Percentiles rank a stretch among this genome's conserved stretches.
These are phyloP conservation scores for Drosophila erecta DNA, from an alignment of 1,140 invertebrate genomes.

Conservation along the genomic window DNA sequence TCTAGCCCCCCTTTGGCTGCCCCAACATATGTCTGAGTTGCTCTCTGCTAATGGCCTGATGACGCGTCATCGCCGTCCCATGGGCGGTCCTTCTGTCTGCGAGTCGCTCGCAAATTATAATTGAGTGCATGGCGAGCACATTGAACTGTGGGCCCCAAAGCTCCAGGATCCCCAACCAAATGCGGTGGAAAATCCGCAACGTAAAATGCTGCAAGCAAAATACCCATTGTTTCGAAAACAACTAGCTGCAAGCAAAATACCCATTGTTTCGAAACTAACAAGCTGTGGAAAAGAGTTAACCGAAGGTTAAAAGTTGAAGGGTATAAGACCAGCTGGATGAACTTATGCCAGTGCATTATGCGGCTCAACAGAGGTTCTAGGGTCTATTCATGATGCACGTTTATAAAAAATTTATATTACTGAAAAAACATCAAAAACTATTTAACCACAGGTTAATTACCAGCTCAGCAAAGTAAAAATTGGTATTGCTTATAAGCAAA, in stretches of 20 bases:
- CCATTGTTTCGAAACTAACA: neutral
- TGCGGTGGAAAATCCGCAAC: neutral
- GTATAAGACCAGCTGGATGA: too few relatives aligned
- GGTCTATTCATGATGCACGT: neutral
- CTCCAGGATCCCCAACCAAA: conserved; percentile 1
- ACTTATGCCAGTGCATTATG: too few relatives aligned
- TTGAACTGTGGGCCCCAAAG: conserved; percentile 56
- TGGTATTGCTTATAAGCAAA: neutral
- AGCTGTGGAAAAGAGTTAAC: neutral
- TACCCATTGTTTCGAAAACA: neutral
- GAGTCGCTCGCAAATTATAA: conserved; percentile 68
- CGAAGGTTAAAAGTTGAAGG: neutral
- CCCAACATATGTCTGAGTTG: conserved; percentile 29
- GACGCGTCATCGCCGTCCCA: conserved; percentile 42
- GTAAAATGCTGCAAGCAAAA: neutral
- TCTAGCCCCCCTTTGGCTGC: neutral
- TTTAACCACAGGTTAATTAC: neutral
- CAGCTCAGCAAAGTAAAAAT: too few relatives aligned
- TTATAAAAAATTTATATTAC: neutral
- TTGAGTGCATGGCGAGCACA: conserved; percentile 75
- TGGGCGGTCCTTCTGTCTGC: conserved; percentile 50
- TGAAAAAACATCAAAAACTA: neutral
- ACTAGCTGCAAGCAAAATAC: too few relatives aligned
- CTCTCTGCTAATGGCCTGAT: conserved; percentile 67
- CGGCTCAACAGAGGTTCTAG: too few relatives aligned